Evolutionary conservation across 2,888 invertebrate species (phyloP).

Genomic region (Diaprepes abbreviatus): DNA sequence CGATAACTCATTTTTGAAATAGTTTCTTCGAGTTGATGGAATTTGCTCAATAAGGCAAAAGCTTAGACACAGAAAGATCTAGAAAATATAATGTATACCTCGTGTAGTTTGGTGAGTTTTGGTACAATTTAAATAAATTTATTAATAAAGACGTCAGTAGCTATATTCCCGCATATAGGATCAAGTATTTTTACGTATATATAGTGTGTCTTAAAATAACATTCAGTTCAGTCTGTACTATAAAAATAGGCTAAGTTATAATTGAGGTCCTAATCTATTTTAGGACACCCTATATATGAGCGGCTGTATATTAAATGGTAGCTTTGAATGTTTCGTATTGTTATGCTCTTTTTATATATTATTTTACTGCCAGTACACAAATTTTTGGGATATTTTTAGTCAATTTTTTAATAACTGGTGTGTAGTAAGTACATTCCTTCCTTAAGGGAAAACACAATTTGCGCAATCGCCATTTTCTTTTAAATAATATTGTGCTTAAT

Average conservation of each 20-base stretch:
- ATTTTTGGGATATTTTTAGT: no score
- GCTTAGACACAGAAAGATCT: not conserved
- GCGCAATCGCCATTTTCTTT: no score
- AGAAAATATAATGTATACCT: constrained; percentile 9
- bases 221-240: no score
- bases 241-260: no score
- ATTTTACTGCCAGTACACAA: no score
- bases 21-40: constrained; percentile 1
- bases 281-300: not conserved
- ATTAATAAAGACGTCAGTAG: not conserved
- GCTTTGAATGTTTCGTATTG: not conserved
- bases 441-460: no score
- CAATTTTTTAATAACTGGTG: no score
- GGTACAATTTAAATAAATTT: not conserved
- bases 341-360: not conserved
- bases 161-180: not conserved
- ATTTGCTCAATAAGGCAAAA: constrained; percentile 11
- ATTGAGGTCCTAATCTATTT: no score
- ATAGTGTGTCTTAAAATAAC: no score
- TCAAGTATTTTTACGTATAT: not conserved
- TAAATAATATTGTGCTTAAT: no score
- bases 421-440: no score
- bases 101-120: not conserved
- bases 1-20: constrained; percentile 1
- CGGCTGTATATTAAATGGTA: not conserved